A percentile compares a stretch with the other conserved stretches of the same genome.
phyloP scores from a whole-genome alignment of 2,888 invertebrate genomes.

The Harmothoe impar region DNA sequence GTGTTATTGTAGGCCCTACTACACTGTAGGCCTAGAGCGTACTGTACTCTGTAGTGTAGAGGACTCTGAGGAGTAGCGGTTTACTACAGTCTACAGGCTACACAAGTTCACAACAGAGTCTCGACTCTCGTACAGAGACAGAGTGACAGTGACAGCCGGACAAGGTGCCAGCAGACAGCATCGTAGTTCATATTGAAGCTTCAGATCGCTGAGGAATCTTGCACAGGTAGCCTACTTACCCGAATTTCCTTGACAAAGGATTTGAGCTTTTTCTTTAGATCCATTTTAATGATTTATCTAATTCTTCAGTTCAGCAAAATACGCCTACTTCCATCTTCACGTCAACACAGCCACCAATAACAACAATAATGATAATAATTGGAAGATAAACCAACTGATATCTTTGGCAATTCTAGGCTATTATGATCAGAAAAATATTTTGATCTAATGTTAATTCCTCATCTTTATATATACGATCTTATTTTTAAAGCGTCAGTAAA shows the following conservation, averaged over 20 bases:
- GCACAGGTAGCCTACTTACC: constrained; percentile 69
- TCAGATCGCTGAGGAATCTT: not conserved
- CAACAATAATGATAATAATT: not conserved
- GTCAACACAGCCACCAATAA: constrained; percentile 37
- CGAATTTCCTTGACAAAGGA: constrained; percentile 76
- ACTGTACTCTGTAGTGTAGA: no score
- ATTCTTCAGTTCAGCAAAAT: constrained; percentile 38
- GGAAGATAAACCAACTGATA: not conserved
- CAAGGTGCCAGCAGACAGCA: not conserved
- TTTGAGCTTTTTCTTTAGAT: constrained; percentile 77
- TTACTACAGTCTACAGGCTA: no score
- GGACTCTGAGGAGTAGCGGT: no score
- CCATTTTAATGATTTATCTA: constrained; percentile 71
- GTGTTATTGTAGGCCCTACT: no score
- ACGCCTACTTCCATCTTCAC: constrained; percentile 62
- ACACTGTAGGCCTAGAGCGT: no score
- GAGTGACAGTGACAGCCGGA: not conserved
- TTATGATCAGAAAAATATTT: not conserved
- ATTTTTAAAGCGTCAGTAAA: not conserved
- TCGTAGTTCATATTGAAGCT: no score
- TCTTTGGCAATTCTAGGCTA: not conserved
- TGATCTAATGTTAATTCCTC: not conserved
- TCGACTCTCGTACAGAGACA: no score
- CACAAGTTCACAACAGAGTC: no score
- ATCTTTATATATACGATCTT: not conserved